Percentiles rank a stretch among this genome's conserved stretches.
Conservation (phyloP, 2,888 invertebrate genomes). For the Melanophora roralis region DNA sequence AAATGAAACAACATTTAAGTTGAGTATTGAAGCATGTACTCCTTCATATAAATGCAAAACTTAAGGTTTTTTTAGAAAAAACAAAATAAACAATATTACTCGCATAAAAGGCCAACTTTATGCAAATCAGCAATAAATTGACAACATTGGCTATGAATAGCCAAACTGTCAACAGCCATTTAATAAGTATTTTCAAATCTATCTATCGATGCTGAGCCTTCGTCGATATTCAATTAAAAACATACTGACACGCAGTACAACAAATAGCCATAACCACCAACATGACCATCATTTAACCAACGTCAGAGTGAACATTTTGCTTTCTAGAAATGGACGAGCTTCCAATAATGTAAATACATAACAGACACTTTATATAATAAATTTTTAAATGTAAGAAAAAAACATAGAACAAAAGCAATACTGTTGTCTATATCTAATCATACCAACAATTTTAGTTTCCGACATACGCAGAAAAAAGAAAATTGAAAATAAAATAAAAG, state of each 20-base stretch:
- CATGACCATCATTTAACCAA: constrained; percentile 52
- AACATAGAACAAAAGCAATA: not conserved
- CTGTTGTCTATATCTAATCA: not conserved
- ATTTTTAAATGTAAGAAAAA: constrained; percentile 27
- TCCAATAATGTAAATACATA: constrained; percentile 63
- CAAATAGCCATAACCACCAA: not conserved
- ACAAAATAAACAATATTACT: constrained; percentile 2
- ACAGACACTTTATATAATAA: constrained; percentile 57
- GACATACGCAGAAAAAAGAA: not conserved
- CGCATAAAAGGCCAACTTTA: constrained; percentile 6
- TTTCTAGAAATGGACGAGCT: constrained; percentile 68
- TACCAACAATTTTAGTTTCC: not conserved
- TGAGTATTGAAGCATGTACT: not conserved
- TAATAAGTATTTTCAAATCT: not conserved
- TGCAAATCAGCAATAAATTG: constrained; percentile 18
- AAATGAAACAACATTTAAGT: not conserved
- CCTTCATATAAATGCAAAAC: not conserved
- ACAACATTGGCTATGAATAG: not conserved
- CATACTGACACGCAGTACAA: constrained; percentile 7
- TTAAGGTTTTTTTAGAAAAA: too few species aligned
- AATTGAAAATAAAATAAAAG: not conserved
- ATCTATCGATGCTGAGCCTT: not conserved
- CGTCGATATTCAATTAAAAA: not conserved
- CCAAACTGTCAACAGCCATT: not conserved
- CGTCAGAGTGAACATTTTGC: constrained; percentile 64